These are phyloP conservation scores for Teinopalpus imperialis DNA, from an alignment of 2,888 invertebrate species.

Conservation along the genomic window DNA sequence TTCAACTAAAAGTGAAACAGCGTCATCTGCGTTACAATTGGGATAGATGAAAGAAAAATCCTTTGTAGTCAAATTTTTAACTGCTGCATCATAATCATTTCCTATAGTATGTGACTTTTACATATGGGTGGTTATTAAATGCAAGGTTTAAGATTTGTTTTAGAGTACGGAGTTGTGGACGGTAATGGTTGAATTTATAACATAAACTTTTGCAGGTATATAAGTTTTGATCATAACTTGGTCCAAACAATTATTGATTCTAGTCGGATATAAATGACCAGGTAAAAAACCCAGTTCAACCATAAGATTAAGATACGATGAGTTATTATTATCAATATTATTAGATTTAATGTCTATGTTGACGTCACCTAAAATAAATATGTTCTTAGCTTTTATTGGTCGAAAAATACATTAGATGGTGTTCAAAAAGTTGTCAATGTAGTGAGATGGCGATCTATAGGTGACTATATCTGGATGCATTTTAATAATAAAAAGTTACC, in stretches of 20 bases:
- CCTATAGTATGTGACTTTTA: background rate
- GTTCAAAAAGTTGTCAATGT: background rate
- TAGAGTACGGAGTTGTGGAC: background rate
- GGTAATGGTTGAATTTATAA: background rate
- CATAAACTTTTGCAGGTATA: background rate
- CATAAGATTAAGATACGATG: background rate
- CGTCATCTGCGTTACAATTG: background rate
- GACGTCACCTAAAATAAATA: background rate
- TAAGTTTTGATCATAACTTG: background rate
- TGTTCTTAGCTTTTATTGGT: background rate
- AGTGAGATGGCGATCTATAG: background rate
- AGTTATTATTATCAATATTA: constrained; percentile 1
- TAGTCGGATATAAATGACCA: background rate
- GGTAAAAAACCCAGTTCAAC: constrained; percentile 1
- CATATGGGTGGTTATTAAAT: too few species aligned
- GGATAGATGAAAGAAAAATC: background rate
- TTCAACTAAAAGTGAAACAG: background rate
- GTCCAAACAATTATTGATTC: constrained; percentile 3
- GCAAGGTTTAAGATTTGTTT: background rate
- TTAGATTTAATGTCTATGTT: background rate
- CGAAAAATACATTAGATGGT: background rate
- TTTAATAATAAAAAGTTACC: background rate
- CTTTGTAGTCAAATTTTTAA: background rate
- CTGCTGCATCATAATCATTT: background rate
- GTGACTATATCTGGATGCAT: background rate